Base-by-base conservation (phyloP, 2,888 invertebrate genomes). In the Dugesia japonica region DNA sequence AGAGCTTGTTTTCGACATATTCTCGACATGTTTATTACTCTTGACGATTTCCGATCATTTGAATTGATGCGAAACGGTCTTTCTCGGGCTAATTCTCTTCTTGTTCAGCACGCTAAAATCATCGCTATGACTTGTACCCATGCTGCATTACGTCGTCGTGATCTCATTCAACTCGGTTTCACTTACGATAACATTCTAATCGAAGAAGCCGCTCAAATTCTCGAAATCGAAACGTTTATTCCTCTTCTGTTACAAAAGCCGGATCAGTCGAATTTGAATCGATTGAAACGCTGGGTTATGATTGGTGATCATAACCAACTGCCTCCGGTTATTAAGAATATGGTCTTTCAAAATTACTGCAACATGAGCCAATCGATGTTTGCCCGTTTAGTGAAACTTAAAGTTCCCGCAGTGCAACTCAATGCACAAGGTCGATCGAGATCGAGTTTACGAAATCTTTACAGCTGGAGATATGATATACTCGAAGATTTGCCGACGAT, bases 51-150 rank as follows among this genome's bases (percentile, higher is more conserved):
- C 84, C 88, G 97, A 74, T 95, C 98, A 0, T 99, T 99, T 85
- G 98, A 99, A 85, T 86, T 98, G 79, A 86, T 99, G 7, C 88
- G 98, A 13, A 94, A 92, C 73, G 98, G 98, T 0, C 86, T 94
- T 73, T 98, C 99, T 84, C 87, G 98, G 73, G 93, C 95, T 0
- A 92, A 94, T 82, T 98, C 98, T 85, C 87, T 99, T 77, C 87
- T 98, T 75, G 95, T 98, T 0, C 94, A 94, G 83, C 98, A 99
- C 84, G 97, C 98, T 0, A 98, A 97, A 86, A 94, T 99, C 76
- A 98, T 99, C 80, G 98, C 98, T 0, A 99, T 99, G 98, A 99
- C 98, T 0, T 99, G 98, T 86, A 99, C 98, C 0, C 98, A 99
- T 85, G 98, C 98, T 0, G 98, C 98, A 0, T 87, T 99, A 15